A percentile compares a stretch with the other conserved stretches of the same genome.
Conservation (phyloP, 2,797 vertebrate genomes). For the Linurgus olivaceus region DNA sequence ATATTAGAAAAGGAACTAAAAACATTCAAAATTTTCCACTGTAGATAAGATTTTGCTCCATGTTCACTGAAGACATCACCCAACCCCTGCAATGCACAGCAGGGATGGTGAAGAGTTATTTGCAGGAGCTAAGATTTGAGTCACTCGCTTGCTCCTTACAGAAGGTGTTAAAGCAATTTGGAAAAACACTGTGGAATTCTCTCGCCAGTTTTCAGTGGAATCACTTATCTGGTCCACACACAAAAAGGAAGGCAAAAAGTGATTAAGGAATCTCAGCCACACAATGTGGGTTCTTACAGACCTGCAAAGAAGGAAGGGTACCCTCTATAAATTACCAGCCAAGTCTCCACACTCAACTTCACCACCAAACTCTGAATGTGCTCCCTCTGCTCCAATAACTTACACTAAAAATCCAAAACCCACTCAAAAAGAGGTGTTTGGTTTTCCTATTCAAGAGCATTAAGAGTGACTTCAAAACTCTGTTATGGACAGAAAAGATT, state of each 20-base stretch:
- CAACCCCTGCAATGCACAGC: neutral
- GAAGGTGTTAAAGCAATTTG: neutral
- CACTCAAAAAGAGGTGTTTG: neutral
- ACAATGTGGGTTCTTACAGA: accelerated
- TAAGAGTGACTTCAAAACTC: neutral
- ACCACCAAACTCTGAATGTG: neutral
- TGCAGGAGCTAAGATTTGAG: neutral
- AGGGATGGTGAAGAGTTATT: neutral
- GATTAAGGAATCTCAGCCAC: accelerated
- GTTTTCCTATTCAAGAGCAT: neutral
- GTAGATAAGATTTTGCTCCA: neutral
- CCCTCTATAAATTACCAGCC: neutral
- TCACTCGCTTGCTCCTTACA: neutral
- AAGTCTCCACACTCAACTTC: neutral
- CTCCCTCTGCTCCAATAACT: neutral
- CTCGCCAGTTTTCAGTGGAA: neutral
- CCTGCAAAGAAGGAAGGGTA: neutral
- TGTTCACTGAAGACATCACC: neutral
- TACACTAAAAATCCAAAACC: neutral
- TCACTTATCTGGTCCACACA: neutral
- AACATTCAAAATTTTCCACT: neutral
- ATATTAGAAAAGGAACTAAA: neutral
- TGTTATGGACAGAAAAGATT: neutral
- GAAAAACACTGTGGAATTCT: neutral
- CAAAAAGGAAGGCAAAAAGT: neutral